Evolutionary conservation across 2,888 invertebrate species (phyloP), one percentile per base, ranked within the genome.

Genomic region (Leucophenga montana): DNA sequence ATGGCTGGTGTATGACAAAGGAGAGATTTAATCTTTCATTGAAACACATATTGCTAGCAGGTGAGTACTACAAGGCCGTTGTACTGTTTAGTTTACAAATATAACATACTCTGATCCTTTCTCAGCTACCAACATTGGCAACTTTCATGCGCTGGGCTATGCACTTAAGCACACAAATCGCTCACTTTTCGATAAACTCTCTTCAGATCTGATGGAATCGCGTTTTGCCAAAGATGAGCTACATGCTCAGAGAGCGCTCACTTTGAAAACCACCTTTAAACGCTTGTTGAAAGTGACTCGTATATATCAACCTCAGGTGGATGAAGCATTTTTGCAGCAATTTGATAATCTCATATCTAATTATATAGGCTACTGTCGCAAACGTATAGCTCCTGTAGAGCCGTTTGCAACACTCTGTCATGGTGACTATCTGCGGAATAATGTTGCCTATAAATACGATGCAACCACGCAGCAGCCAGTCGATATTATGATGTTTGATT

Each of bases 371-470:
- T 86, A 84, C 73, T 79, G 80, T 0, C 78, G 78, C 2, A 76
- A 86, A n/a, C 76, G 79, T 1, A 84, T 87, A 4, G 70, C 76
- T 20, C 88, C 88, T 0, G 73, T 77, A 1, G 88, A 89, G 64
- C 89, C 89, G 0, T 71, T 84, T 31, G 75, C 86, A 6, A 86
- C 83, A 0, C 73, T 89, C 5, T 88, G 88, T 50, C 89, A 89
- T 68, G 88, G 89, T 0, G 89, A 89, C 64, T 89, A 80, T 73
- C 74, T 89, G 46, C 76, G 89, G 27, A 89, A 89, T 50, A 89
- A 89, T 75, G 79, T 89, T 31, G 89, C 89, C 0, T 89, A 82
- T 65, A 84, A 80, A 68, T 89, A 88, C 59, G 76, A 75, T 0
- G 71, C 78, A 31, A 73, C 73, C 14, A 75, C 27, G n/a, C n/a